Evolutionary conservation across 1,140 invertebrate species (phyloP).

Genomic region (Bilobella aurantiaca): DNA sequence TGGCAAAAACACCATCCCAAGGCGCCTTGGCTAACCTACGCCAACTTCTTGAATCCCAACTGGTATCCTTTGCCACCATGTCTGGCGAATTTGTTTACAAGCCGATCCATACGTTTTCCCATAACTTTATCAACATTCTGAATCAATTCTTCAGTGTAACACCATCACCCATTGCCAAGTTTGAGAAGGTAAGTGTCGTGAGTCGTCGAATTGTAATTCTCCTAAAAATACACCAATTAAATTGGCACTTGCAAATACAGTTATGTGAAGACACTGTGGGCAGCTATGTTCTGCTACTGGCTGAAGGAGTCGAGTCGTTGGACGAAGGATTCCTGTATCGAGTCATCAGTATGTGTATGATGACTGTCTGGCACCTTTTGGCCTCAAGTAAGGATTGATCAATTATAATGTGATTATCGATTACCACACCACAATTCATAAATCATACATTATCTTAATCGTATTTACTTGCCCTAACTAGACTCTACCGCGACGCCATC

Average conservation of each 20-base stretch:
- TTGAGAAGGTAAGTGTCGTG: constrained; percentile 18
- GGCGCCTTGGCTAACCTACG: constrained; percentile 24
- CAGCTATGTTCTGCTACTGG: constrained; percentile 23
- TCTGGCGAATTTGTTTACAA: constrained; percentile 18
- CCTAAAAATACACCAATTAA: constrained; percentile 1
- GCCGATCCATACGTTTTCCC: constrained; percentile 21
- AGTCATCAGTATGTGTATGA: constrained; percentile 20
- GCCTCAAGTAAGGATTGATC: not conserved
- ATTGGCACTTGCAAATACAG: constrained; percentile 10
- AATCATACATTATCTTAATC: too few relatives aligned
- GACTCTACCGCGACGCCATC: constrained; percentile 26
- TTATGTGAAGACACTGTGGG: constrained; percentile 21
- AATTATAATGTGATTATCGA: too few relatives aligned
- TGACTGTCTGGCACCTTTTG: constrained; percentile 29
- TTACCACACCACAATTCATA: too few relatives aligned
- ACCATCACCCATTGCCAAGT: constrained; percentile 16
- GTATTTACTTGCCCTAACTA: constrained; percentile 11
- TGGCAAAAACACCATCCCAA: constrained; percentile 20
- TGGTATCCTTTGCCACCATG: constrained; percentile 23
- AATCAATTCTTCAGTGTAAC: constrained; percentile 18
- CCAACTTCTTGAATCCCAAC: constrained; percentile 16
- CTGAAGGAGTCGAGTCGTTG: constrained; percentile 11
- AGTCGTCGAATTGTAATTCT: constrained; percentile 1
- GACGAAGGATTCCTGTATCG: constrained; percentile 27
- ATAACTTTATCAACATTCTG: constrained; percentile 10